Evolutionary conservation across 2,888 invertebrate species (phyloP).

Genomic region (Bembecia ichneumoniformis): DNA sequence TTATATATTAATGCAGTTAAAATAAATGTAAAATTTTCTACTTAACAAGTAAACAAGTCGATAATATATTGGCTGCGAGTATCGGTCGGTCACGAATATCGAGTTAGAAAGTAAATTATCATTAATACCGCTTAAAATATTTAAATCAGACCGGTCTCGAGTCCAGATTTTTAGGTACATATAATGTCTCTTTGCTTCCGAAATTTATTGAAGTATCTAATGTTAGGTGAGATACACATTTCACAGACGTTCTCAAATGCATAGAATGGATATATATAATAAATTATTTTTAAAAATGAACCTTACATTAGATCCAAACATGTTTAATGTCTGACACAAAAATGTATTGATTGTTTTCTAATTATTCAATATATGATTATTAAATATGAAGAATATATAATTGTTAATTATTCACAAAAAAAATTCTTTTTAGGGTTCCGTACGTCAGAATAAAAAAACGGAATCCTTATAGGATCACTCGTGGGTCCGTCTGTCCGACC

Average conservation of each 20-base stretch:
- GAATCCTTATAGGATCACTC: no score
- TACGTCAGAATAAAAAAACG: no score
- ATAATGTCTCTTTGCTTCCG: no score
- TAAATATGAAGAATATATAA: no score
- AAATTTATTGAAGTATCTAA: slow-evolving; percentile 11
- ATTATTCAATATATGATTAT: no score
- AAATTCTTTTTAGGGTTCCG: no score
- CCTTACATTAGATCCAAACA: no score
- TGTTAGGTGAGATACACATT: slow-evolving; percentile 7
- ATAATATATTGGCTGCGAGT: slow-evolving; percentile 10
- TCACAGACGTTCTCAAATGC: slow-evolving; percentile 6
- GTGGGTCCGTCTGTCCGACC: no score
- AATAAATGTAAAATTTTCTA: neutral
- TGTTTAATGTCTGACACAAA: no score
- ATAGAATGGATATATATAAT: neutral
- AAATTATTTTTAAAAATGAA: no score
- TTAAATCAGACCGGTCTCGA: slow-evolving; percentile 27
- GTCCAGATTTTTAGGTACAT: neutral
- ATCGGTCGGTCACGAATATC: slow-evolving; percentile 29
- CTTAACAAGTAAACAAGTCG: slow-evolving; percentile 5
- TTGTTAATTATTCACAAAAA: no score
- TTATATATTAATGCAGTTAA: neutral
- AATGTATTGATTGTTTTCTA: no score
- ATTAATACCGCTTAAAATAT: slow-evolving; percentile 24
- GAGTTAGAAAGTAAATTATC: slow-evolving; percentile 40